Percentiles rank a stretch among this genome's conserved stretches.
These are phyloP conservation scores for Trileptium ribeirensis DNA, from an alignment of 2,888 invertebrate species.

Conservation along the genomic window DNA sequence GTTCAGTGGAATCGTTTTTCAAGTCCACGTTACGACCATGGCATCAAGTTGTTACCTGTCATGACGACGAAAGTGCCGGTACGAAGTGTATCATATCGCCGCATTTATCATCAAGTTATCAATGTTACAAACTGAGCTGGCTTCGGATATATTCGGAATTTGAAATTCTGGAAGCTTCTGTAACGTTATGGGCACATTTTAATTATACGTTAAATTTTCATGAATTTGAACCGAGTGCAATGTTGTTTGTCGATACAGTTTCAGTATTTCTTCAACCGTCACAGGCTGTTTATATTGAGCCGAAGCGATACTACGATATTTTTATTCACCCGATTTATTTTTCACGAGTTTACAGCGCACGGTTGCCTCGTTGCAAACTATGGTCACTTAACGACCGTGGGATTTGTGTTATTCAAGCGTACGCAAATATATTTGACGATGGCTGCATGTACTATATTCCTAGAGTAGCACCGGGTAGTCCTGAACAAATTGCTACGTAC, in stretches of 20 bases:
- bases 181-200: background rate
- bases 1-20: background rate
- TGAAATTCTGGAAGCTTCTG: background rate
- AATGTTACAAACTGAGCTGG: background rate
- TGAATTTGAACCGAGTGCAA: background rate
- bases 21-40: background rate
- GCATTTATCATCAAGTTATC: background rate
- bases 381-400: background rate
- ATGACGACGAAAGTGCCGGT: no score
- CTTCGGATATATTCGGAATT: background rate
- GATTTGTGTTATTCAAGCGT: background rate
- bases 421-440: background rate
- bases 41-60: background rate
- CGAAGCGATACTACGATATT: background rate
- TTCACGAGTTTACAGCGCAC: background rate
- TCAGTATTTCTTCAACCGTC: background rate
- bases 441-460: background rate
- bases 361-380: background rate
- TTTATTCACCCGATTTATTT: background rate
- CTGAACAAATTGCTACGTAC: background rate
- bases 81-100: no score
- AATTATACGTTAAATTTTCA: no score
- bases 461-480: background rate
- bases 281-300: background rate
- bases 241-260: background rate